Percentiles rank a stretch among this genome's conserved stretches.
Conservation (phyloP, 1,140 invertebrate species). For the Drosophila santomea region DNA sequence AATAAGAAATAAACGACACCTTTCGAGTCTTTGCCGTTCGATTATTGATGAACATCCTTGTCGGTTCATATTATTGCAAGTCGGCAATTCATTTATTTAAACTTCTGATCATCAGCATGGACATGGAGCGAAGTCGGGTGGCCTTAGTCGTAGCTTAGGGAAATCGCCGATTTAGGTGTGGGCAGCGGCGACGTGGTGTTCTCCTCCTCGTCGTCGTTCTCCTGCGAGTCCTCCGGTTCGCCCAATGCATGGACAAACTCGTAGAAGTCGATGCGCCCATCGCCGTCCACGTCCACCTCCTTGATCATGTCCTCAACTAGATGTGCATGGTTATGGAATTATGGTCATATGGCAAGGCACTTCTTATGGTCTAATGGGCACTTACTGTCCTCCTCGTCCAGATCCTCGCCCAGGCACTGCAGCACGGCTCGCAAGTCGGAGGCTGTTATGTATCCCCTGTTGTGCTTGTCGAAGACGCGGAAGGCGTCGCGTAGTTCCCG, state of each 20-base stretch:
- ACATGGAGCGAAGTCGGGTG: slow-evolving; percentile 5
- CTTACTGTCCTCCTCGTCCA: slow-evolving; percentile 93
- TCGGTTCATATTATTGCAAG: slow-evolving; percentile 1
- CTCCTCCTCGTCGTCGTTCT: slow-evolving; percentile 91
- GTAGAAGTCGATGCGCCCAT: slow-evolving; percentile 95
- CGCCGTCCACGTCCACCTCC: slow-evolving; percentile 95
- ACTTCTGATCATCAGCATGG: not conserved
- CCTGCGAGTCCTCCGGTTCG: slow-evolving; percentile 92
- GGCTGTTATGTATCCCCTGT: slow-evolving; percentile 93
- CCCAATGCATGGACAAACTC: slow-evolving; percentile 94
- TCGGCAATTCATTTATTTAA: not conserved
- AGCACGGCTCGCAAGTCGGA: slow-evolving; percentile 93
- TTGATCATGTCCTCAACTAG: slow-evolving; percentile 96
- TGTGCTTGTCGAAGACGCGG: slow-evolving; percentile 94
- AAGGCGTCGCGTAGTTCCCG: slow-evolving; percentile 95
- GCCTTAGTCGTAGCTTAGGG: slow-evolving; percentile 61
- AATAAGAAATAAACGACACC: slow-evolving; percentile 6
- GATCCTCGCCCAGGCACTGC: slow-evolving; percentile 93
- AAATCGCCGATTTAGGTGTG: slow-evolving; percentile 75
- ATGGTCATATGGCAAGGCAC: not conserved
- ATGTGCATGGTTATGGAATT: slow-evolving; percentile 52
- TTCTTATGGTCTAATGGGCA: no score
- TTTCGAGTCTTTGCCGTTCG: slow-evolving; percentile 6
- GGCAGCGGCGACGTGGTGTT: slow-evolving; percentile 83
- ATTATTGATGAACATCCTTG: slow-evolving; percentile 24